These are phyloP conservation scores for Eurystomus glaucurus DNA, from an alignment of 2,797 vertebrate genomes.

Conservation along the genomic window DNA sequence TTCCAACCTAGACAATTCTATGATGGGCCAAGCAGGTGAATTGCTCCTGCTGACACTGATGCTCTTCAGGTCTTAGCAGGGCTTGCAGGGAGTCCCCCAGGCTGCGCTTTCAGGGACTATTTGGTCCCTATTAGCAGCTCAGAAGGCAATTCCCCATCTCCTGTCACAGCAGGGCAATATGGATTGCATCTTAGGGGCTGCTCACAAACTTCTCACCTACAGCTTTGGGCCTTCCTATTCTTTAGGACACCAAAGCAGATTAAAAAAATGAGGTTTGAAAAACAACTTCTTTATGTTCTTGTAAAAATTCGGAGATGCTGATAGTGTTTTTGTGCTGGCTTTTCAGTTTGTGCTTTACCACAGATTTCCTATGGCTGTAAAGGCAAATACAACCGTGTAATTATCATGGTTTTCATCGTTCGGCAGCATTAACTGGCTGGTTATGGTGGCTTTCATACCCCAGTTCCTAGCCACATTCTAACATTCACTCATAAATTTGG, in stretches of 20 bases:
- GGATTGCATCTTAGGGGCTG: background rate
- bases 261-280: background rate
- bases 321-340: conserved; percentile 45
- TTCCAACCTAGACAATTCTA: background rate
- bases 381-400: conserved; percentile 46
- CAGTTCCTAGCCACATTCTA: conserved; percentile 34
- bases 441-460: conserved; percentile 16
- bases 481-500: conserved; percentile 27
- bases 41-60: background rate
- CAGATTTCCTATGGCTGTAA: conserved; percentile 71
- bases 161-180: rapidly evolving
- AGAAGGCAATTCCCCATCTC: background rate
- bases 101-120: background rate
- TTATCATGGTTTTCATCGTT: conserved; percentile 59
- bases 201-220: background rate
- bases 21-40: rapidly evolving
- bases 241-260: background rate
- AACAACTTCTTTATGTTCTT: background rate
- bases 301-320: conserved; percentile 6
- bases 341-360: conserved; percentile 62
- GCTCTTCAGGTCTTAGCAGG: background rate
- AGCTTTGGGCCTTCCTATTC: background rate
- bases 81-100: rapidly evolving
- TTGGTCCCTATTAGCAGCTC: background rate
- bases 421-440: conserved; percentile 38